Evolutionary conservation across 2,797 vertebrate species (phyloP), one percentile per base, ranked within the genome.

Genomic region (Zenarchopterus dispar): DNA sequence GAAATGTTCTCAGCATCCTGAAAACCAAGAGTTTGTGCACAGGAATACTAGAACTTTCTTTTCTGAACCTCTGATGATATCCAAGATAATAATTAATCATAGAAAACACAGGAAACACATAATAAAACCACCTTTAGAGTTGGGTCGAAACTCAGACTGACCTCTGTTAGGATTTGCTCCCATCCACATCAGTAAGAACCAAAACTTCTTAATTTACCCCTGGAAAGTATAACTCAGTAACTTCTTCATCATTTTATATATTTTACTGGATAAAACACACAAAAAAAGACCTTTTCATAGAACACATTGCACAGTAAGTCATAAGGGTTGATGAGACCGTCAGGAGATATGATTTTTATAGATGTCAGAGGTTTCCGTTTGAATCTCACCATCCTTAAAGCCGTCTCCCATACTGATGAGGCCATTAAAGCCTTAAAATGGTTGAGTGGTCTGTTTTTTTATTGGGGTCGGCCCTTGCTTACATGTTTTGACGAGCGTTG

Each of bases 241-340:
- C 78, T 57, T 85, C 67, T 78, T 68, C 64, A 56, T 69, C 44
- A 5, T 66, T 80, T 84, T 79, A 77, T 78, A 76, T 62, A 75
- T 80, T 76, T 61, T 62, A 75, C 80, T n/a, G n/a, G n/a, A n/a
- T n/a, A n/a, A n/a, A n/a, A 67, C 76, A 85, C 79, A 65, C 74
- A 67, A 81, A 18, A 67, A 73, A 54, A 61, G 58, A 63, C 52
- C 58, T 82, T 65, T 80, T 76, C 63, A 76, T 79, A 79, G 69
- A 72, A 67, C 21, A 51, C 51, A 39, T 31, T 45, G 68, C 44
- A 33, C 33, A 61, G 42, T 42, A 42, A 1, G 47, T 53, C 23
- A 57, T 41, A 56, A 64, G 8, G 23, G 65, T 53, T 61, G 24
- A 28, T 6, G 28, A 6, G 28, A 28, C 28, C 1, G 28, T 28